Percentiles rank a stretch among this genome's conserved stretches.
Evolutionary conservation across 1,140 invertebrate species (phyloP).

Genomic region (Ganaspis sp.): DNA sequence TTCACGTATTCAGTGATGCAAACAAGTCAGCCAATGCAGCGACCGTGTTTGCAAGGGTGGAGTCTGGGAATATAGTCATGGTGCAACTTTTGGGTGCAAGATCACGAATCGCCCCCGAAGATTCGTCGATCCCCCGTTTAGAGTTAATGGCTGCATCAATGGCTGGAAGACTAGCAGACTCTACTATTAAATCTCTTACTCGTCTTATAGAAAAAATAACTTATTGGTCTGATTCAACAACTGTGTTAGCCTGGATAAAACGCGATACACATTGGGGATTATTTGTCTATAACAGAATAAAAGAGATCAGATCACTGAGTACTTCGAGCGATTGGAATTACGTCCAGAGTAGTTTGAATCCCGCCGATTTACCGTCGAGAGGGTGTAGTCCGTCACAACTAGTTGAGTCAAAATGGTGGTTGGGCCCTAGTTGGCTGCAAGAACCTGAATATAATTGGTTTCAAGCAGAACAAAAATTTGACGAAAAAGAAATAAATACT

Average conservation of each 20-base stretch:
- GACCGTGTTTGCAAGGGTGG: too few species aligned
- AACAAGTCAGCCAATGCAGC: too few species aligned
- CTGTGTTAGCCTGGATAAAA: too few species aligned
- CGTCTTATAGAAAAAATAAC: neutral
- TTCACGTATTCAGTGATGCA: too few species aligned
- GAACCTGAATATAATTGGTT: conserved; percentile 48
- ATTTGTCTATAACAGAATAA: conserved; percentile 37
- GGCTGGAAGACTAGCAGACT: conserved; percentile 41
- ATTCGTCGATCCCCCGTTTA: conserved; percentile 42
- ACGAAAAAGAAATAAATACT: conserved; percentile 39
- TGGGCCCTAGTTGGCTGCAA: conserved; percentile 64
- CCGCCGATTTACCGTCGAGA: conserved; percentile 69
- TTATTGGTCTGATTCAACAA: conserved; percentile 44
- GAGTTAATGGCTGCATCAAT: too few species aligned
- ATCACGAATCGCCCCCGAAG: too few species aligned
- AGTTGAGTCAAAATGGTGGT: conserved; percentile 64
- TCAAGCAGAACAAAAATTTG: neutral
- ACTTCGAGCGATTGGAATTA: conserved; percentile 27
- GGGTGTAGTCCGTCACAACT: conserved; percentile 61
- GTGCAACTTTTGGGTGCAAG: too few species aligned
- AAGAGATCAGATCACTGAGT: conserved; percentile 34
- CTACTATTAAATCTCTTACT: conserved; percentile 32
- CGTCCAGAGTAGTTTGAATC: conserved; percentile 56
- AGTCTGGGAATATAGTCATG: too few species aligned
- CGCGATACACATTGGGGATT: conserved; percentile 33